Evolutionary conservation across 2,888 invertebrate genomes (phyloP), one percentile per base, ranked within the genome.

Genomic region (Chrysolina oricalcia): DNA sequence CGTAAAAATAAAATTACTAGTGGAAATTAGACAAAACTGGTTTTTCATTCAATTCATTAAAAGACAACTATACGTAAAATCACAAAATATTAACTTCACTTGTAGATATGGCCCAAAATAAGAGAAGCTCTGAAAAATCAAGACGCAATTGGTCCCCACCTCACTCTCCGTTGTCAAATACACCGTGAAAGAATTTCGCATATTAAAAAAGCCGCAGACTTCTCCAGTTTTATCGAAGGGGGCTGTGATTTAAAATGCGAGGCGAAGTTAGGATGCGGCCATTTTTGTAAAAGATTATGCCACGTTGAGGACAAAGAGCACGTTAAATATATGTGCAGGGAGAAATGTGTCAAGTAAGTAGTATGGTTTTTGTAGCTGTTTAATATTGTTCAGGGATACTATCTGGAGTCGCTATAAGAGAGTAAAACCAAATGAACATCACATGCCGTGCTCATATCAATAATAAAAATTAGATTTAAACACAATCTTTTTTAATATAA

Each of bases 221-320:
- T 92, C 81, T 74, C 85, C 9, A 87, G 89, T 23, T 89, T 91
- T 11, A 89, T 91, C 0, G 91, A 92, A 87, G 93, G 93, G 1
- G 94, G 94, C 0, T 95, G 94, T 83, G 83, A 85, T 41, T 76
- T 84, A 56, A 86, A 86, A 19, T 95, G 95, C 84, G 88, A 89
- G 19, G 73, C 59, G 15, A 19, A 43, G 8, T 77, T 83, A 74
- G 71, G 66, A 0, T 95, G 95, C 84, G 92, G 92, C 0, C 95
- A 95, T 85, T 82, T 80, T 2, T 95, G 95, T 86, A 86, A 86
- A 0, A 87, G 88, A 48, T 81, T 90, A 15, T 95, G 95, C 83
- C 94, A 94, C 82, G 87, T 89, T 1, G 87, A 88, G 67, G 92
- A 94, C 80, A 86, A 89, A 23, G 87, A 89, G 0, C 94, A 94